Base-by-base conservation (phyloP, 2,113 vertebrate genomes). In the Vimba vimba region DNA sequence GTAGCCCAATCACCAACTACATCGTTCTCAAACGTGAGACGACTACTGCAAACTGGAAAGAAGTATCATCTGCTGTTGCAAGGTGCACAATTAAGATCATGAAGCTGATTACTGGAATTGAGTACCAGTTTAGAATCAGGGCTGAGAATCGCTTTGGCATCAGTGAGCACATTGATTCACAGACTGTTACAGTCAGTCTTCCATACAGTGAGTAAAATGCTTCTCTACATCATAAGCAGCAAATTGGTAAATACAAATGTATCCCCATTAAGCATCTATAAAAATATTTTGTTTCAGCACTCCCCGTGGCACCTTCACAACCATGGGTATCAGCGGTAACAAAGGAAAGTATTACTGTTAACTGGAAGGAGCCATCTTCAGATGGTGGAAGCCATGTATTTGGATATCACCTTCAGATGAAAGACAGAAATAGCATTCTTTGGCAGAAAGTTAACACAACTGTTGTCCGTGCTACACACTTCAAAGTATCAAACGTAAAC, bases 91-190 rank as follows among this genome's bases (percentile, higher is more conserved):
- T 98, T 84, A 99, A 98, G 93, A 93, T 99, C 76, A 96, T 97
- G 96, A 99, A 96, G 90, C 94, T 99, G 80, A 97, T 95, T 74
- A 98, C 94, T 73, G 97, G 97, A 87, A 93, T 98, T 90, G 97
- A 99, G 90, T 99, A 99, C 88, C 98, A 99, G 77, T 99, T 99
- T 95, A 97, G 98, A 88, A 96, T 99, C 89, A 98, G 96, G 90
- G 98, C 98, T 87, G 98, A 99, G 92, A 99, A 99, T 88, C 97
- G 96, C 91, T 99, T 98, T 90, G 98, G 98, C 91, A 97, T 98
- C 91, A 98, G 98, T 1, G 98, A 99, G 75, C 97, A 99, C 87
- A 93, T 96, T 82, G 98, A 99, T 89, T 99, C 98, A 4, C 94
- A 94, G 0, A 90, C 93, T 82, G 94, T 98, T 23, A 89, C 92